Conservation (phyloP, 2,113 vertebrate species). For the Paralichthys olivaceus region DNA sequence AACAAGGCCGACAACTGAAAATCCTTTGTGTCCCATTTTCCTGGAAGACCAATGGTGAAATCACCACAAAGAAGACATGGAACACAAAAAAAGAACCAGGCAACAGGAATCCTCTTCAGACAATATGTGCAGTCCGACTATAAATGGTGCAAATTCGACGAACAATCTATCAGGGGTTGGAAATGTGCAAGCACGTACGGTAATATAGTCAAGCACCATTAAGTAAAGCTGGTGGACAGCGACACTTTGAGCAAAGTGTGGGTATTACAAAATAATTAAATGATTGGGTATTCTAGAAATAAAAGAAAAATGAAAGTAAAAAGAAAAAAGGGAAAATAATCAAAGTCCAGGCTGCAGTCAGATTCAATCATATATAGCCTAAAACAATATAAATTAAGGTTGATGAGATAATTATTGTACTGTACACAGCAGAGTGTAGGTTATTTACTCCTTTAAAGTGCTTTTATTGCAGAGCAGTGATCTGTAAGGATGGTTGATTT, state of each 20-base stretch:
- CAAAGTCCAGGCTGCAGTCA: neutral
- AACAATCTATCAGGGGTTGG: neutral
- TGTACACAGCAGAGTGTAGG: too few relatives aligned
- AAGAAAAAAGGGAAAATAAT: neutral
- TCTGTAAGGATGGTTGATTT: neutral
- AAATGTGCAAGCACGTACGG: neutral
- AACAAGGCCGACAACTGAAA: neutral
- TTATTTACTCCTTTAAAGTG: too few relatives aligned
- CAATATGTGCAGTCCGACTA: too few relatives aligned
- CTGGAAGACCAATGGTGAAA: neutral
- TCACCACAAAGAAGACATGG: neutral
- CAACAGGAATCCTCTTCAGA: neutral
- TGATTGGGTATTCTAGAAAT: neutral
- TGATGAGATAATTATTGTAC: neutral
- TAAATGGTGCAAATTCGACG: neutral
- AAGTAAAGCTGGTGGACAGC: conserved; percentile 46
- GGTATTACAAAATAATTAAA: neutral
- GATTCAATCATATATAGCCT: too few relatives aligned
- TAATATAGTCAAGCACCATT: neutral
- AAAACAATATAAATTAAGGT: neutral
- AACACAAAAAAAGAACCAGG: neutral
- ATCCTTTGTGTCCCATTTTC: conserved; percentile 30
- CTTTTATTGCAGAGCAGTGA: neutral
- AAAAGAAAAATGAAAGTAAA: too few relatives aligned
- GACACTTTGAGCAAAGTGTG: conserved; percentile 50